Evolutionary conservation across 35 echinoderm and acorn worm genomes (phyloP).

Genomic region (Acanthaster planci): DNA sequence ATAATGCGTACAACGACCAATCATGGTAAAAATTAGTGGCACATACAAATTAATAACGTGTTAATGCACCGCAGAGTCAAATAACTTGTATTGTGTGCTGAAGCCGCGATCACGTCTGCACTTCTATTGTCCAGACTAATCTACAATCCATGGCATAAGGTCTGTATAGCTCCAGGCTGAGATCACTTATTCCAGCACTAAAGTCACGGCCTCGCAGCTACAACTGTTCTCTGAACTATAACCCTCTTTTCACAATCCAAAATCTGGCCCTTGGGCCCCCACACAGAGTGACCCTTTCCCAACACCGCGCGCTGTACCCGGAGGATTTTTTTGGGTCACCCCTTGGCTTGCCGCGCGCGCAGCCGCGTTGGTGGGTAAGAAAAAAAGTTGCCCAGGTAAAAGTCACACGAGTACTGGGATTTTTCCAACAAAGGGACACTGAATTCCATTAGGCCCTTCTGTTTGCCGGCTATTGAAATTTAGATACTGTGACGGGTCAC

Average conservation of each 20-base stretch:
- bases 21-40: no score
- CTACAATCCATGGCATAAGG: background rate
- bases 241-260: background rate
- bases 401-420: constrained; percentile 10
- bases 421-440: constrained; percentile 1
- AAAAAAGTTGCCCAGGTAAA: constrained; percentile 15
- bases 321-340: background rate
- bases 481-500: constrained; percentile 28
- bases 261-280: background rate
- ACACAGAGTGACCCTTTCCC: background rate
- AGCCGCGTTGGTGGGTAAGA: background rate
- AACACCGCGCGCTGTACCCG: background rate
- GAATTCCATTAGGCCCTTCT: background rate
- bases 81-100: no score
- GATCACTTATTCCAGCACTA: background rate
- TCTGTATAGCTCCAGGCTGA: background rate
- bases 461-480: constrained; percentile 25
- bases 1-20: no score
- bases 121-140: no score
- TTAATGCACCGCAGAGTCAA: no score
- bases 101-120: no score
- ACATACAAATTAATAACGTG: no score
- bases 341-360: background rate
- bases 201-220: constrained; percentile 1
- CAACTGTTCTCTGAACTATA: background rate